Evolutionary conservation across 2,797 vertebrate species (phyloP).

Genomic region (Halcyon leucocephala): DNA sequence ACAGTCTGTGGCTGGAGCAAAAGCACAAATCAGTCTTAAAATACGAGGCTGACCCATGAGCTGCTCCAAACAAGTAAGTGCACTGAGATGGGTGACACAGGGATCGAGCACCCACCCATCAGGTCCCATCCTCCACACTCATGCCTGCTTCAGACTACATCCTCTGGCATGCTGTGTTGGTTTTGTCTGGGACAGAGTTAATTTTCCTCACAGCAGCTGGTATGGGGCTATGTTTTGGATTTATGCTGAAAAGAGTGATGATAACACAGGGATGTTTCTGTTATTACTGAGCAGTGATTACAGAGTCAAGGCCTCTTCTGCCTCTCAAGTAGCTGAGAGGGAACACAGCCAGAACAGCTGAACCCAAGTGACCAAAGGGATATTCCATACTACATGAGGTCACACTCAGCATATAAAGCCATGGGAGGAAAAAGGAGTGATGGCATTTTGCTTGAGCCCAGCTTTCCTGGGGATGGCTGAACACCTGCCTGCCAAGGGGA

Average conservation of each 20-base stretch:
- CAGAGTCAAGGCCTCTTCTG: not conserved
- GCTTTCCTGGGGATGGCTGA: not conserved
- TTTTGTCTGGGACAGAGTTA: not conserved
- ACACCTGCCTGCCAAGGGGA: not conserved
- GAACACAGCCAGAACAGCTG: not conserved
- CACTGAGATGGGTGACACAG: too few relatives aligned
- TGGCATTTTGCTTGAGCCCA: not conserved
- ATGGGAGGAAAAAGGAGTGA: not conserved
- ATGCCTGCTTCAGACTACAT: not conserved
- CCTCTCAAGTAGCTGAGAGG: not conserved
- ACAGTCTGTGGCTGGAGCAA: fast-evolving
- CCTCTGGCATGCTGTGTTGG: not conserved
- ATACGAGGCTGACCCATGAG: not conserved
- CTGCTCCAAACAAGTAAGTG: fast-evolving
- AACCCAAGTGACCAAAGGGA: not conserved
- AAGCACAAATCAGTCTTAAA: not conserved
- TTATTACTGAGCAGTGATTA: not conserved
- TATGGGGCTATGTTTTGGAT: not conserved
- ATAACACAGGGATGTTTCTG: not conserved
- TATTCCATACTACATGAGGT: not conserved
- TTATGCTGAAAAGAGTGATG: not conserved
- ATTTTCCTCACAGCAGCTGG: not conserved
- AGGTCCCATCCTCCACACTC: fast-evolving
- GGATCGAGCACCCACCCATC: not conserved
- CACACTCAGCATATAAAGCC: not conserved